Evolutionary conservation across 2,888 invertebrate species (phyloP).

Genomic region (Drosophila prolongata): DNA sequence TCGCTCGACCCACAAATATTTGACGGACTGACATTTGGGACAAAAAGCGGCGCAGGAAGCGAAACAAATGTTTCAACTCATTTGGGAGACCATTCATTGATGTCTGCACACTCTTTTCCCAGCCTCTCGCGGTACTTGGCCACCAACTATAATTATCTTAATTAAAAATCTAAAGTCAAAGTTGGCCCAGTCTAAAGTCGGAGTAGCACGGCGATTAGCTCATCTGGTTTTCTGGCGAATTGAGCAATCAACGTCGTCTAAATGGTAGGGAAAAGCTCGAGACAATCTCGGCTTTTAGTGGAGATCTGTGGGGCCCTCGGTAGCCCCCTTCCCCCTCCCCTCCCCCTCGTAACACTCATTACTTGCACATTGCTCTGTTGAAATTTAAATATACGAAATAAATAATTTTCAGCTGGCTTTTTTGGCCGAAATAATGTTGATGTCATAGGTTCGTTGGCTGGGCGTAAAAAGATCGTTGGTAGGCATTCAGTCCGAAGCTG

Average conservation of each 20-base stretch:
- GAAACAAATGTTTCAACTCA: slow-evolving; percentile 62
- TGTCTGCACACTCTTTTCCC: slow-evolving; percentile 17
- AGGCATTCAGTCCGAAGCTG: slow-evolving; percentile 49
- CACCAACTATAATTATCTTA: slow-evolving; percentile 67
- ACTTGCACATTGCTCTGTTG: slow-evolving; percentile 46
- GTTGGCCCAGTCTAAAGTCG: slow-evolving; percentile 53
- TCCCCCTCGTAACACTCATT: slow-evolving; percentile 1
- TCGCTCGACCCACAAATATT: slow-evolving; percentile 44
- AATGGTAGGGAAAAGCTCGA: slow-evolving; percentile 35
- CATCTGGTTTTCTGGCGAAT: slow-evolving; percentile 68
- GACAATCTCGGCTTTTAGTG: slow-evolving; percentile 21
- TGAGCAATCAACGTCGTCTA: slow-evolving; percentile 51
- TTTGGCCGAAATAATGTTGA: slow-evolving; percentile 56
- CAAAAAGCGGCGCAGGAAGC: slow-evolving; percentile 31
- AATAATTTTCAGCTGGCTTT: slow-evolving; percentile 37
- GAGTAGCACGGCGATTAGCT: slow-evolving; percentile 54
- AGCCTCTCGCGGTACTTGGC: neutral
- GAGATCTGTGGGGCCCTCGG: neutral
- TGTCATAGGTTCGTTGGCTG: slow-evolving; percentile 59
- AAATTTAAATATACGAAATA: slow-evolving; percentile 46
- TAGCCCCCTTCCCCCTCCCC: neutral
- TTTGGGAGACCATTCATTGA: slow-evolving; percentile 21
- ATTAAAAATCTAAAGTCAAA: slow-evolving; percentile 73
- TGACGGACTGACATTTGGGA: slow-evolving; percentile 59
- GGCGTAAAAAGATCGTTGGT: slow-evolving; percentile 49